Base-by-base conservation (phyloP, 2,797 vertebrate species). In the Tenualosa ilisha region DNA sequence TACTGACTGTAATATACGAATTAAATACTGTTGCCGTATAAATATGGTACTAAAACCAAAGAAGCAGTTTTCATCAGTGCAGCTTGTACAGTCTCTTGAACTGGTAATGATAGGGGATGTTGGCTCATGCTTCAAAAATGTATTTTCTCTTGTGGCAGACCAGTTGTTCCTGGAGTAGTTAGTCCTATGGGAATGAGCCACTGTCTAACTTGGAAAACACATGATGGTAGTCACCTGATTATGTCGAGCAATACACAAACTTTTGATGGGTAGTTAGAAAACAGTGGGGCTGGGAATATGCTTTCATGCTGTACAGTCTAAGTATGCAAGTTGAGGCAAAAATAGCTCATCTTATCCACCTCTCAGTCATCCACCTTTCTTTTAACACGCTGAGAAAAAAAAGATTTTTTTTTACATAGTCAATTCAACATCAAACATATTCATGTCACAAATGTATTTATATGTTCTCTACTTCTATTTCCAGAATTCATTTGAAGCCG, bases 371-470 rank as follows among this genome's bases (percentile, higher is more conserved):
- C 63, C 63, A 68, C 15, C 37, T 17, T 79, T 79, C 20, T 56
- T n/a, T 37, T 31, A 68, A 68, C 72, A 46, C 24, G 12, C 24
- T 65, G 31, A 75, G 31, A 79, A 17, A 8, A 79, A 79, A 1
- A 4, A 12, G 31, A 56, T 20, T 5, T 53, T 68, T 68, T 31
- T 68, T 75, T 75, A 37, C 31, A 40, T 31, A 37, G 68, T 79
- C 40, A 79, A 22, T 79, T 79, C 72, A 79, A 46, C 72, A 79
- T 79, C 72, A 79, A 79, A 20, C 72, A 79, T 79, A 8, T 17
- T 40, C 40, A 13, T 79, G 72, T 79, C 72, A 79, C 12, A 79
- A 46, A 2, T 79, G 46, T 79, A 43, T 79, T 79, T 79, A 9
- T 46, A 79, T 46, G 46, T 43, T 40, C 72, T 79, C 20, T 1